Evolutionary conservation across 2,888 invertebrate species (phyloP), one percentile per base, ranked within the genome.

Genomic region (Epirrhoe alternata): DNA sequence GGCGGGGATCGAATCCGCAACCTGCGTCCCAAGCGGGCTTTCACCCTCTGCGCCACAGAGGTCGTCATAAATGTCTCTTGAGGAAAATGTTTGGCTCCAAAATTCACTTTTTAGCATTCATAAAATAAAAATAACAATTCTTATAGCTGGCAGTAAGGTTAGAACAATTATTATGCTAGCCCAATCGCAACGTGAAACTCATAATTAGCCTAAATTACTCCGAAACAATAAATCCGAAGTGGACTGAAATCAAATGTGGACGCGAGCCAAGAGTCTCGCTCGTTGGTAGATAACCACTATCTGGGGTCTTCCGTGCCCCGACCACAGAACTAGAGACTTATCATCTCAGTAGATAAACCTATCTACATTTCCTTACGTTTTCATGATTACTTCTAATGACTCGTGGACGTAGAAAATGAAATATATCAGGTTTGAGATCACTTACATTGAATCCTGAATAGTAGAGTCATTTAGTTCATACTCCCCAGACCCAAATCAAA

Each of bases 271-370:
- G 70, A 72, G 72, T 76, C 78, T 76, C 72, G 77, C 76, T 68
- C 73, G 75, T 77, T 76, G 70, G 31, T 67, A 77, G 82, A 83
- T 83, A 83, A 73, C 77, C 24, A 71, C 63, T 79, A 81, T 81
- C 81, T 77, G 50, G 69, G 71, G 70, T 71, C 70, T 63, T 68
- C 66, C 14, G 33, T 7, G 33, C 50, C 35, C 33, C 33, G 12
- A 47, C 17, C 12, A 16, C 54, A 47, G 8, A 42, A 42, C 38
- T 12, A 42, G 12, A 42, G 38, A 42, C 5, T 7, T 33, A 33
- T 42, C 38, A 42, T 42, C 38, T 12, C 12, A 42, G 38, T 42
- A 12, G 38, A 12, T 42, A 42, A 42, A 42, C 35, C 35, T 38
- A 6, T 6, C 10, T 8, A 10, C 7, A 38, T 38, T 8, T 7